phyloP scores from a whole-genome alignment of 2,113 vertebrate species.

The Oncorhynchus clarkii region DNA sequence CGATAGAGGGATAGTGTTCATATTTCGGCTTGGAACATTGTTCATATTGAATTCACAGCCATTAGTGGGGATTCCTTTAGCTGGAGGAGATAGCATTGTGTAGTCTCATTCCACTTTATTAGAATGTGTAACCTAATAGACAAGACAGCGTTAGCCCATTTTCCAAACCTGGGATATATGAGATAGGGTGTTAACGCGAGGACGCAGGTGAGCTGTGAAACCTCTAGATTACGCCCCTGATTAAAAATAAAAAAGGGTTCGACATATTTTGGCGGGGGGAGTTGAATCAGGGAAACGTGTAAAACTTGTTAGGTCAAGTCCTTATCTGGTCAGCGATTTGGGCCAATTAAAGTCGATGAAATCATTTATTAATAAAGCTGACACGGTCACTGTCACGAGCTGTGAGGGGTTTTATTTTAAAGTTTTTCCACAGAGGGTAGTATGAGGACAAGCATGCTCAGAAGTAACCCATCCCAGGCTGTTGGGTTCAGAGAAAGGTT shows the following conservation, averaged over 20 bases:
- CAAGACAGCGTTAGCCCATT: conserved; percentile 26
- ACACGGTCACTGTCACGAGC: conserved; percentile 12
- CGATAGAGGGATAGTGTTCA: conserved; percentile 19
- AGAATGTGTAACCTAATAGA: conserved; percentile 48
- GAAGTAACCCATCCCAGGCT: conserved; percentile 40
- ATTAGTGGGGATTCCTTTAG: conserved; percentile 28
- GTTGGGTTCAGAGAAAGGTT: conserved; percentile 31
- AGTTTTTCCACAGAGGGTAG: conserved; percentile 24
- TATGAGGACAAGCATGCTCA: conserved; percentile 32
- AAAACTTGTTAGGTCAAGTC: conserved; percentile 29
- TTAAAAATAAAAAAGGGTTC: conserved; percentile 27
- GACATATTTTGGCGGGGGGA: conserved; percentile 26
- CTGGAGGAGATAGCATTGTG: conserved; percentile 51
- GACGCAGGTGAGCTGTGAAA: conserved; percentile 9
- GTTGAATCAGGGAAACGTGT: not conserved
- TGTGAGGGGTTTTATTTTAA: not conserved
- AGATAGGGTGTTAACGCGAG: conserved; percentile 24
- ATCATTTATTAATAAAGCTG: conserved; percentile 22
- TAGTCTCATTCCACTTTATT: conserved; percentile 54
- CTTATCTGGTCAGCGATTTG: conserved; percentile 24
- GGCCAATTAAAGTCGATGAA: conserved; percentile 15
- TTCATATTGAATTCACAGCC: conserved; percentile 38
- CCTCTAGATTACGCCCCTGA: conserved; percentile 24
- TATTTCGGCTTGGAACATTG: conserved; percentile 37
- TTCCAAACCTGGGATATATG: conserved; percentile 15